Percentiles rank a stretch among this genome's conserved stretches.
Conservation (phyloP, 1,140 invertebrate species). For the Eriocheir sinensis region DNA sequence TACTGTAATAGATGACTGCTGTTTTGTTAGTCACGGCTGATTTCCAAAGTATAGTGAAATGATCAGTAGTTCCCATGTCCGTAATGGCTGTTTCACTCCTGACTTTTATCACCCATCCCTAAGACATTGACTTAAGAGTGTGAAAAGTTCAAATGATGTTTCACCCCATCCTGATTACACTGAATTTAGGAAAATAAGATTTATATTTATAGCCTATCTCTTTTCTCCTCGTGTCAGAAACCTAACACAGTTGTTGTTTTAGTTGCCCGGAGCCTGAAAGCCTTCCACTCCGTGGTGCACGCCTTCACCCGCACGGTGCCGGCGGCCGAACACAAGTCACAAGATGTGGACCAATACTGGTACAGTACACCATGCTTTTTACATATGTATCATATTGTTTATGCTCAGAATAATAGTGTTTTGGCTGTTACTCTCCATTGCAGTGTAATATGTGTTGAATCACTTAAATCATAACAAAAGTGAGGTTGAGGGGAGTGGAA, state of each 20-base stretch:
- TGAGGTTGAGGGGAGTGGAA: neutral
- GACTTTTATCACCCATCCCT: no score
- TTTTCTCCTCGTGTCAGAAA: neutral
- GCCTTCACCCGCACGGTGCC: conserved; percentile 80
- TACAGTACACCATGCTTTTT: conserved; percentile 72
- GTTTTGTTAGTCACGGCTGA: no score
- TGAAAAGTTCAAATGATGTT: no score
- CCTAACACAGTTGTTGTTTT: conserved; percentile 64
- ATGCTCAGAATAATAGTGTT: neutral
- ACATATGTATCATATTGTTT: neutral
- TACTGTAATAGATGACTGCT: no score
- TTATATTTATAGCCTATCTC: neutral
- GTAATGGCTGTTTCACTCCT: no score
- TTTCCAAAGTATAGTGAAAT: no score
- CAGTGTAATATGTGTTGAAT: no score
- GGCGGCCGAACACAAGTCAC: neutral
- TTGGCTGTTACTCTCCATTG: neutral
- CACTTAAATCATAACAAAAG: no score
- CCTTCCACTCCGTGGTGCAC: conserved; percentile 82
- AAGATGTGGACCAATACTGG: conserved; percentile 73
- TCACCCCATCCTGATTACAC: no score
- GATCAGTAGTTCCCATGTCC: no score
- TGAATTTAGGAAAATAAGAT: neutral
- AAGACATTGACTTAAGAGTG: no score
- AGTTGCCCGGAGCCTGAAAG: conserved; percentile 82